Conservation (phyloP, 1,140 invertebrate species). For the Solenopsis invicta region DNA sequence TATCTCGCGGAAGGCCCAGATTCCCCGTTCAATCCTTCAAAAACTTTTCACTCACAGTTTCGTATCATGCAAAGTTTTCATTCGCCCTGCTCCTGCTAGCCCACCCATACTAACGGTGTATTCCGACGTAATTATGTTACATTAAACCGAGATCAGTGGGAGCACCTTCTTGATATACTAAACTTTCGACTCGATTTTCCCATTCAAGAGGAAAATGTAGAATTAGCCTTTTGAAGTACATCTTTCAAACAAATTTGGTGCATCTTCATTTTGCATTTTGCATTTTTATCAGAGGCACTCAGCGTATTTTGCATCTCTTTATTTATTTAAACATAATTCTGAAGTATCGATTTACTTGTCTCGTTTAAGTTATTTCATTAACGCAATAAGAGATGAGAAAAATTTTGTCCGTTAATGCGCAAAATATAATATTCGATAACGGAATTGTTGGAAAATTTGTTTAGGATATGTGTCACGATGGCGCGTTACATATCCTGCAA, state of each 20-base stretch:
- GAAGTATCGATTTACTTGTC: neutral
- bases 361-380: neutral
- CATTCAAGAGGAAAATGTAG: neutral
- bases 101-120: neutral
- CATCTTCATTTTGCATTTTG: conserved; percentile 3
- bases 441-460: no score
- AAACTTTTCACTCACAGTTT: conserved; percentile 67
- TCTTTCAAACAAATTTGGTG: neutral
- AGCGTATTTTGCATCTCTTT: neutral
- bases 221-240: neutral
- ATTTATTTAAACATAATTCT: neutral
- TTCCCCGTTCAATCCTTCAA: conserved; percentile 54
- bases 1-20: conserved; percentile 64
- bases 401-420: neutral
- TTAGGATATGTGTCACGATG: neutral
- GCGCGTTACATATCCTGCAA: neutral
- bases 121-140: conserved; percentile 6
- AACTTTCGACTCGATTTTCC: neutral
- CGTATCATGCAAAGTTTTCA: conserved; percentile 30
- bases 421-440: neutral
- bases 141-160: neutral
- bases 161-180: neutral
- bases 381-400: neutral
- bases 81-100: neutral
- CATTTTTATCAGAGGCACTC: no score